Evolutionary conservation across 2,888 invertebrate genomes (phyloP).

Genomic region (Eristalis pertinax): DNA sequence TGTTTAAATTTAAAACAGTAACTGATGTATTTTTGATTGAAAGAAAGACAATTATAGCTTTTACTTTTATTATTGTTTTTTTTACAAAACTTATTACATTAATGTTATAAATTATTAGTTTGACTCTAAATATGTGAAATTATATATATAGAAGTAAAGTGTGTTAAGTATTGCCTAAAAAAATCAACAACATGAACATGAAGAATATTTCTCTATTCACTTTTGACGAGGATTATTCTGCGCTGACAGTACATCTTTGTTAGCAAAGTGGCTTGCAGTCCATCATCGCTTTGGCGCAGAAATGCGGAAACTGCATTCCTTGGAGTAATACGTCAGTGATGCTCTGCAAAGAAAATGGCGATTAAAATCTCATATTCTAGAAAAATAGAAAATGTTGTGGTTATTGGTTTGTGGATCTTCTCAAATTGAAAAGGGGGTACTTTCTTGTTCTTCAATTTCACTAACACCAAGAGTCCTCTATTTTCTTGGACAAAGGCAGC

Average conservation of each 20-base stretch:
- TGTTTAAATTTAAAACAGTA: too few relatives aligned
- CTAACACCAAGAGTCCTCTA: too few relatives aligned
- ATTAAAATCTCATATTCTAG: background rate
- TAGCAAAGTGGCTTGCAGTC: conserved; percentile 83
- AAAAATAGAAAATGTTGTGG: background rate
- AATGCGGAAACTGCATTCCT: conserved; percentile 87
- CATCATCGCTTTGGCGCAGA: conserved; percentile 88
- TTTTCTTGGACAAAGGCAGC: too few relatives aligned
- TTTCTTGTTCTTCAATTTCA: background rate
- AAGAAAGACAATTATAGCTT: background rate
- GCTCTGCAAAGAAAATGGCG: conserved; percentile 82
- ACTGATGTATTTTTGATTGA: too few relatives aligned
- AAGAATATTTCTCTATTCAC: background rate
- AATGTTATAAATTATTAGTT: conserved; percentile 19
- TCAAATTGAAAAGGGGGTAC: background rate
- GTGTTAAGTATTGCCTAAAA: conserved; percentile 1
- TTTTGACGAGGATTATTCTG: background rate
- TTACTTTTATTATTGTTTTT: conserved; percentile 25
- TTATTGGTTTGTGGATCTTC: too few relatives aligned
- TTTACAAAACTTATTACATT: background rate
- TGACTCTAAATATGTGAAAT: conserved; percentile 11
- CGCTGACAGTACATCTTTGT: conserved; percentile 11
- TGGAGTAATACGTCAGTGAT: conserved; percentile 86
- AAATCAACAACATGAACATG: background rate
- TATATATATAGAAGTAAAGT: conserved; percentile 49